A percentile compares a stretch with the other conserved stretches of the same genome.
These are phyloP conservation scores for Pampusana beccarii DNA, from an alignment of 2,113 vertebrate genomes.

Conservation along the genomic window DNA sequence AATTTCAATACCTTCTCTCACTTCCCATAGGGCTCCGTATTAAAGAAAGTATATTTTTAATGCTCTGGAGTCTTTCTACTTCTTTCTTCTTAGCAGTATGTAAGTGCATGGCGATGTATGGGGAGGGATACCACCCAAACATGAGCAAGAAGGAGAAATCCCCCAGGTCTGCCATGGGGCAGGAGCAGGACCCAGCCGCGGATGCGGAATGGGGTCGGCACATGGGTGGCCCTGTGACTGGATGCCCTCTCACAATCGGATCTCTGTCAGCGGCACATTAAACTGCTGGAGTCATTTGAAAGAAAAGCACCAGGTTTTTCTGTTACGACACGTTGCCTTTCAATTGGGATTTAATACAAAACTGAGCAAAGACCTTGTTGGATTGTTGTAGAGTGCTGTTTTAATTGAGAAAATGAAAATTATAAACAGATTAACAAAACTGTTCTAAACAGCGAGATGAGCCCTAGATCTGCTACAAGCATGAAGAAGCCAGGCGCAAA, in stretches of 20 bases:
- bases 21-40: background rate
- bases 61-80: background rate
- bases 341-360: background rate
- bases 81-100: background rate
- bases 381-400: background rate
- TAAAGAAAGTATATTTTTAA: background rate
- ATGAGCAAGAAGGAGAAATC: background rate
- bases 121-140: background rate
- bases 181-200: fast-evolving
- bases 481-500: background rate
- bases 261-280: too few species aligned
- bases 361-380: background rate
- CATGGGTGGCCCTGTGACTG: fast-evolving
- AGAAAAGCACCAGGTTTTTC: background rate
- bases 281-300: background rate
- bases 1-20: background rate
- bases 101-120: fast-evolving
- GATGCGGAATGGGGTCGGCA: background rate
- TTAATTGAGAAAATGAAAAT: background rate
- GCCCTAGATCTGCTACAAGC: background rate
- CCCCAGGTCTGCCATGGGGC: background rate
- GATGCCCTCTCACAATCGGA: background rate
- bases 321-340: fast-evolving
- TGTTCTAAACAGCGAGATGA: background rate
- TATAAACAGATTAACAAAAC: background rate